phyloP scores from a whole-genome alignment of 2,113 vertebrate species.

The Empidonax traillii region DNA sequence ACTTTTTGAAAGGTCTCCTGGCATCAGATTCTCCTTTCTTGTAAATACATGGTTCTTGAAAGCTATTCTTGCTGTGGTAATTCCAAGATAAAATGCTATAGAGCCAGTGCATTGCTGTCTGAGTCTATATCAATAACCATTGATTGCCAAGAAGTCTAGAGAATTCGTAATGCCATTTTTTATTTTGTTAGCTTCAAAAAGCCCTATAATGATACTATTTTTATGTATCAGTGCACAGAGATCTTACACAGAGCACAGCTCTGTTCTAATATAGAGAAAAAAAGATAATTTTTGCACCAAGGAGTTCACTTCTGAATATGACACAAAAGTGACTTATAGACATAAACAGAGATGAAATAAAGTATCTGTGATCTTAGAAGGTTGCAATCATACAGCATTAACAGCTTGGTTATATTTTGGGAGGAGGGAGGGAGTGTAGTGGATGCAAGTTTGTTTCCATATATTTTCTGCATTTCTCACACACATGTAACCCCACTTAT shows the following conservation, averaged over 20 bases:
- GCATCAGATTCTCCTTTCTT: background rate
- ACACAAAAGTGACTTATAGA: background rate
- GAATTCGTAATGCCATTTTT: background rate
- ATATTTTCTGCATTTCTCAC: background rate
- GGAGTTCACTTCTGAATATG: background rate
- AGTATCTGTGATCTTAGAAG: background rate
- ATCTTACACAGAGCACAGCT: background rate
- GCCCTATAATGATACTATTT: background rate
- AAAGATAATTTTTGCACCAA: background rate
- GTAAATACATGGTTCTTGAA: background rate
- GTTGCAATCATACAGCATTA: background rate
- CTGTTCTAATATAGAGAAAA: background rate
- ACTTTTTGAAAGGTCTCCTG: background rate
- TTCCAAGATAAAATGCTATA: background rate
- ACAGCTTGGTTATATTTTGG: background rate
- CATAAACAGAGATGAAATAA: background rate
- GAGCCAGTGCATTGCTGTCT: background rate
- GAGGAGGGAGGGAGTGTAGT: background rate
- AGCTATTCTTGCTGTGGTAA: background rate
- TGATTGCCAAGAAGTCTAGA: conserved; percentile 1
- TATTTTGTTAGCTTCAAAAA: background rate
- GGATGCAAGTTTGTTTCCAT: background rate
- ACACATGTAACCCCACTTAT: background rate
- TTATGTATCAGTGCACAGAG: background rate
- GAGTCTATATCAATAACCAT: background rate